A percentile compares a stretch with the other conserved stretches of the same genome.
Conservation (phyloP, 2,797 vertebrate genomes). For the Cyclopterus lumpus region DNA sequence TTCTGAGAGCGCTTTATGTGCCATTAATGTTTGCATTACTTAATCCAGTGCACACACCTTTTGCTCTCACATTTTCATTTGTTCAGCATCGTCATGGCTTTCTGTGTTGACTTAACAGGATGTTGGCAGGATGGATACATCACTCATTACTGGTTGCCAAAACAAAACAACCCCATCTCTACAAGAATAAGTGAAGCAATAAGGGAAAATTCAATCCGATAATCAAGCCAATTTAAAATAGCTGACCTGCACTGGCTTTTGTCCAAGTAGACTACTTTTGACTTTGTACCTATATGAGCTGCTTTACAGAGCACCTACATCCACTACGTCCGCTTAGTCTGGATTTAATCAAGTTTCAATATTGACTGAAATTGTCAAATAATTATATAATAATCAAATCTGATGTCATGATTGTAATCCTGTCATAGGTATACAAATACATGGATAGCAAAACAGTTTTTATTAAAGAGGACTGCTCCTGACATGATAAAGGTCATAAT, state of each 20-base stretch:
- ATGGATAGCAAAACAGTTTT: not conserved
- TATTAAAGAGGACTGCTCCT: not conserved
- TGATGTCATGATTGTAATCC: not conserved
- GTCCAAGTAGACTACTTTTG: too few species aligned
- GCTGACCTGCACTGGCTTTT: not conserved
- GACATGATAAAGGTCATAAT: not conserved
- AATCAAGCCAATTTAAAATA: not conserved
- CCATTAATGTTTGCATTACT: not conserved
- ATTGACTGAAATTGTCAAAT: not conserved
- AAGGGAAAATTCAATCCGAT: not conserved
- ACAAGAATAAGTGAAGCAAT: not conserved
- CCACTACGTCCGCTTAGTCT: not conserved
- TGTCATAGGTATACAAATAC: not conserved
- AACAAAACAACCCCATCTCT: too few species aligned
- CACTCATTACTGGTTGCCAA: not conserved
- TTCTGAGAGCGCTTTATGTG: not conserved
- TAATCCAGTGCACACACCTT: not conserved
- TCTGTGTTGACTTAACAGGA: not conserved
- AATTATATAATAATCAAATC: not conserved
- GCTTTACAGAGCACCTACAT: too few species aligned
- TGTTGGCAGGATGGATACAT: not conserved
- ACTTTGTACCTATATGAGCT: too few species aligned
- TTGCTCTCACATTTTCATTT: too few species aligned
- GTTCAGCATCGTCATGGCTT: too few species aligned
- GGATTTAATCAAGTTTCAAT: not conserved